These are phyloP conservation scores for Eustalomyia histrio DNA, from an alignment of 2,888 invertebrate species.

Conservation along the genomic window DNA sequence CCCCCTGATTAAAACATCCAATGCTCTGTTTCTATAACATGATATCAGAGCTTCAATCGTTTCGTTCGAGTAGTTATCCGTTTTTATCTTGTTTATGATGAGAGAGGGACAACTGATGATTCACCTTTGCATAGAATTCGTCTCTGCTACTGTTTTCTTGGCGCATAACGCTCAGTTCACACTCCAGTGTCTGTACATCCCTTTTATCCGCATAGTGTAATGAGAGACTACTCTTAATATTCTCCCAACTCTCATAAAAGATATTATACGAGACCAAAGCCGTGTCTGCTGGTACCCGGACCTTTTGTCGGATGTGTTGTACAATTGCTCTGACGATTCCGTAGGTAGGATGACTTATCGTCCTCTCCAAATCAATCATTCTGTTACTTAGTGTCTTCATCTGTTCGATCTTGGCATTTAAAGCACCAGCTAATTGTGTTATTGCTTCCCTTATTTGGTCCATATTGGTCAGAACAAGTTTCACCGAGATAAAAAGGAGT, in stretches of 20 bases:
- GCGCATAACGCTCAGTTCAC: slow-evolving; percentile 3
- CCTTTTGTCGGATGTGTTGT: too few species aligned
- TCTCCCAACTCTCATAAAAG: too few species aligned
- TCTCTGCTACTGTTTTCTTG: slow-evolving; percentile 2
- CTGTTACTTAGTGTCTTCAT: not conserved
- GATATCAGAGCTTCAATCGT: slow-evolving; percentile 22
- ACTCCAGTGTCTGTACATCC: slow-evolving; percentile 13
- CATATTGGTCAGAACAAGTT: too few species aligned
- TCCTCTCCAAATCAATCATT: not conserved
- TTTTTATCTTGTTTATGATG: slow-evolving; percentile 20
- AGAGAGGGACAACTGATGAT: slow-evolving; percentile 2
- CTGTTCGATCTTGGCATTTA: slow-evolving; percentile 12
- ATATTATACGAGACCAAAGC: too few species aligned
- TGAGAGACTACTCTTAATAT: too few species aligned
- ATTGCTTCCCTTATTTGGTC: not conserved
- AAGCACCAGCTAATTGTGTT: slow-evolving; percentile 10
- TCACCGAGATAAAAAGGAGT: too few species aligned
- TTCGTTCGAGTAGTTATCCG: not conserved
- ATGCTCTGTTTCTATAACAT: slow-evolving; percentile 14
- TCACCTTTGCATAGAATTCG: slow-evolving; percentile 1
- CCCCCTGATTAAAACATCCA: slow-evolving; percentile 9
- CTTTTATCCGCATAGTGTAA: too few species aligned
- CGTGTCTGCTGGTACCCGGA: too few species aligned
- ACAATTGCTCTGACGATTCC: not conserved
- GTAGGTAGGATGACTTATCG: not conserved